These are phyloP conservation scores for Carettochelys insculpta DNA, from an alignment of 2,113 vertebrate species.

Conservation along the genomic window DNA sequence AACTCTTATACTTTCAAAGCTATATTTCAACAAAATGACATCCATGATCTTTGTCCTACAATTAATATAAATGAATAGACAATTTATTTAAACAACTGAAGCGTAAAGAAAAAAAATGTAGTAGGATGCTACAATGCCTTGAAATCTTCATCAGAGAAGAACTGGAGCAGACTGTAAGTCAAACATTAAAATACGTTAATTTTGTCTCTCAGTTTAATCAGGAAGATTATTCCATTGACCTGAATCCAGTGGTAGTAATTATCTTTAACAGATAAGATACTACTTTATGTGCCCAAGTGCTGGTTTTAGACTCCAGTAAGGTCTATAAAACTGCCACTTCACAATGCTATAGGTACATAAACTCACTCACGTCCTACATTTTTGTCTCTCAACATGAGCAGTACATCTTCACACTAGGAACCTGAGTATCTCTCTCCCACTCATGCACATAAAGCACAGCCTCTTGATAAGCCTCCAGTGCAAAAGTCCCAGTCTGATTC, in stretches of 20 bases:
- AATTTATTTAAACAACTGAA: neutral
- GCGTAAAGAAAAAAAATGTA: rapidly evolving
- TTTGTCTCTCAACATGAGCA: neutral
- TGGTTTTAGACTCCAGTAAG: neutral
- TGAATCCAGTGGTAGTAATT: neutral
- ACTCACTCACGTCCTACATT: neutral
- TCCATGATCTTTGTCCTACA: neutral
- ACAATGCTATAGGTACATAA: neutral
- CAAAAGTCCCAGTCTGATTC: neutral
- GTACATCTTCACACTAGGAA: neutral
- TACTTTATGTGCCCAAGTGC: neutral
- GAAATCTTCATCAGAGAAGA: neutral
- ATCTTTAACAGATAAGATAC: neutral
- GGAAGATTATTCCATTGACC: neutral
- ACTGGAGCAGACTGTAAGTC: neutral
- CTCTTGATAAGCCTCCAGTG: neutral
- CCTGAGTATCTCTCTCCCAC: neutral
- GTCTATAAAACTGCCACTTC: neutral
- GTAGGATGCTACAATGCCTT: neutral
- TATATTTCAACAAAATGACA: neutral
- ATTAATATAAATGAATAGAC: neutral
- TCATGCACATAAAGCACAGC: neutral
- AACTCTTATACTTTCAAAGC: neutral
- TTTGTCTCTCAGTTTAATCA: neutral
- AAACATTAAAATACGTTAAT: neutral